These are phyloP conservation scores for Acrocephalus arundinaceus DNA, from an alignment of 2,113 vertebrate genomes.

Conservation along the genomic window DNA sequence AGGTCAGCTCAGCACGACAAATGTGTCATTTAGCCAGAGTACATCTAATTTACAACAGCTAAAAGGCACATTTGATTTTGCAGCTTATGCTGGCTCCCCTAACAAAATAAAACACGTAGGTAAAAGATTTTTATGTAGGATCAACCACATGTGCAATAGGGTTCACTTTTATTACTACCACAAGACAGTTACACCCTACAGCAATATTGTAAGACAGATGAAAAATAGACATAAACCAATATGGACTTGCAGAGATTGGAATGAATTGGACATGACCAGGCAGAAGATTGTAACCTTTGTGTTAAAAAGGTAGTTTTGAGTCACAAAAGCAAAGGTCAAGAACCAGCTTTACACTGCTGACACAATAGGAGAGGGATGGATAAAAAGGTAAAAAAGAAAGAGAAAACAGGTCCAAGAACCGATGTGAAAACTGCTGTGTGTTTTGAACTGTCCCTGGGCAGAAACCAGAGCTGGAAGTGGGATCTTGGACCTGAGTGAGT, in stretches of 20 bases:
- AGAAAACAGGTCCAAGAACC: background rate
- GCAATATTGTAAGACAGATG: background rate
- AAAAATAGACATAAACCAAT: constrained; percentile 22
- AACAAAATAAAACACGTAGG: background rate
- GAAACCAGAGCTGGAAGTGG: background rate
- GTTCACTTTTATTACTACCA: background rate
- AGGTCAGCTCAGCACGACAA: constrained; percentile 28
- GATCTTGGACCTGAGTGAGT: background rate
- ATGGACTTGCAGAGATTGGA: background rate
- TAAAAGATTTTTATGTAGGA: constrained; percentile 6
- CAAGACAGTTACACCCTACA: background rate
- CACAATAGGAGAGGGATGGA: background rate
- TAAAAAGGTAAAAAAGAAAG: background rate
- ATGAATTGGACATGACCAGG: background rate
- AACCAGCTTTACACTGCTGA: background rate
- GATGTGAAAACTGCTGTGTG: background rate
- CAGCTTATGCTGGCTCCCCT: background rate
- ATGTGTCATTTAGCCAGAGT: constrained; percentile 17
- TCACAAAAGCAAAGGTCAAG: background rate
- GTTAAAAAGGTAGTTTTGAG: background rate
- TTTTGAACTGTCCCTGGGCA: background rate
- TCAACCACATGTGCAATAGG: background rate
- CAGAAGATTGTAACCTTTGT: background rate
- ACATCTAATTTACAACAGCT: constrained; percentile 27
- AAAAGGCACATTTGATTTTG: constrained; percentile 15